phyloP scores from a whole-genome alignment of 2,888 invertebrate genomes.

The Drosophila demipolita region DNA sequence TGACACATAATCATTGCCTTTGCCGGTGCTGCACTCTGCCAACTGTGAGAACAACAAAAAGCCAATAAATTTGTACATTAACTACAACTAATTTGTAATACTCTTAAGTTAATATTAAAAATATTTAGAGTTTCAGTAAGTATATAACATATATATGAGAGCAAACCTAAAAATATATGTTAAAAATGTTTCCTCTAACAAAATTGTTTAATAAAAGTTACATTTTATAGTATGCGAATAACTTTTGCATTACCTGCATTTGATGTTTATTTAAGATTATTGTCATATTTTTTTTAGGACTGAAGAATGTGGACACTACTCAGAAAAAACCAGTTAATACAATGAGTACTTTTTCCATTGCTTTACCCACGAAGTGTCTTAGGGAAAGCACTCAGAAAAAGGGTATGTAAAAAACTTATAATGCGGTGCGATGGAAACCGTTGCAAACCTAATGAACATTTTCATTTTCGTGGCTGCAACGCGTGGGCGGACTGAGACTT shows the following conservation, averaged over 20 bases:
- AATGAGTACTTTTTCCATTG: background rate
- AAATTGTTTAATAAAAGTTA: background rate
- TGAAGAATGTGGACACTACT: background rate
- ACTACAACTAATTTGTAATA: background rate
- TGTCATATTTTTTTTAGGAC: too few species aligned
- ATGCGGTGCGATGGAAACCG: constrained; percentile 73
- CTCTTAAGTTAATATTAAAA: constrained; percentile 6
- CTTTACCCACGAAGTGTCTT: background rate
- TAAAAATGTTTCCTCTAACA: background rate
- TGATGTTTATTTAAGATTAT: background rate
- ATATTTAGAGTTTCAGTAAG: background rate
- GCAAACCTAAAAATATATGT: background rate
- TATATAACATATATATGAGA: background rate
- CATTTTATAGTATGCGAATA: background rate
- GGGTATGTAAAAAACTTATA: constrained; percentile 62
- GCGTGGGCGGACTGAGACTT: constrained; percentile 60
- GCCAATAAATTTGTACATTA: background rate
- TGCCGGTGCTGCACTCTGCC: constrained; percentile 47
- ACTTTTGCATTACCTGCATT: background rate
- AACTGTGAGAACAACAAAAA: constrained; percentile 47
- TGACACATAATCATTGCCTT: constrained; percentile 79
- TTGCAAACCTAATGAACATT: constrained; percentile 79
- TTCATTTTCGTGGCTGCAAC: constrained; percentile 63
- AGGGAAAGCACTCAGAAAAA: background rate
- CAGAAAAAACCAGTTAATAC: background rate